Evolutionary conservation across 2,888 invertebrate species (phyloP).

Genomic region (Drosophila neutralis): DNA sequence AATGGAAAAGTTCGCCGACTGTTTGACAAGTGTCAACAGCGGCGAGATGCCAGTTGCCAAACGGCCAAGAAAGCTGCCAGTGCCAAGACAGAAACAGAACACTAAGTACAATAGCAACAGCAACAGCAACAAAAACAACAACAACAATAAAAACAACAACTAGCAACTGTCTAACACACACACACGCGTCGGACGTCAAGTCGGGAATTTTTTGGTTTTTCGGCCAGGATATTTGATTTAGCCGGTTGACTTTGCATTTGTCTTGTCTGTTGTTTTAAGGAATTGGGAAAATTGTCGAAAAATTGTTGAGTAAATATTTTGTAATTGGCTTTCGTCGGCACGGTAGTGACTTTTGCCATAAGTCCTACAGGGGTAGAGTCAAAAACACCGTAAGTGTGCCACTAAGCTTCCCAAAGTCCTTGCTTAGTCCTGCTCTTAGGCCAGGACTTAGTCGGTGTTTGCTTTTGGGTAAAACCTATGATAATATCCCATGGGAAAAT

Average conservation of each 20-base stretch:
- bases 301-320: slow-evolving; percentile 70
- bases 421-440: slow-evolving; percentile 19
- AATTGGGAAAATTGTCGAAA: slow-evolving; percentile 65
- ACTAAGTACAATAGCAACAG: slow-evolving; percentile 31
- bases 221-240: slow-evolving; percentile 58
- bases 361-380: slow-evolving; percentile 6
- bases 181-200: slow-evolving; percentile 26
- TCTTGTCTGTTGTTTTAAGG: slow-evolving; percentile 38
- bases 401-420: slow-evolving; percentile 33
- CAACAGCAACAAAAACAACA: slow-evolving; percentile 7
- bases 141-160: slow-evolving; percentile 8
- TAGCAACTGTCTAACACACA: slow-evolving; percentile 5
- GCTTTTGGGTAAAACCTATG: slow-evolving; percentile 36
- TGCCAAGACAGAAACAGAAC: slow-evolving; percentile 30
- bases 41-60: slow-evolving; percentile 60
- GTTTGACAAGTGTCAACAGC: slow-evolving; percentile 71
- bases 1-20: slow-evolving; percentile 76
- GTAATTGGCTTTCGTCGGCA: slow-evolving; percentile 67
- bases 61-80: slow-evolving; percentile 66
- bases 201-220: slow-evolving; percentile 25
- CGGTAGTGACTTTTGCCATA: slow-evolving; percentile 43
- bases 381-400: slow-evolving; percentile 42
- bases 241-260: slow-evolving; percentile 49
- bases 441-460: slow-evolving; percentile 33
- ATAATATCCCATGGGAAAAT: slow-evolving; percentile 20